phyloP scores from a whole-genome alignment of 2,113 vertebrate species.

The Oncorhynchus kisutch region DNA sequence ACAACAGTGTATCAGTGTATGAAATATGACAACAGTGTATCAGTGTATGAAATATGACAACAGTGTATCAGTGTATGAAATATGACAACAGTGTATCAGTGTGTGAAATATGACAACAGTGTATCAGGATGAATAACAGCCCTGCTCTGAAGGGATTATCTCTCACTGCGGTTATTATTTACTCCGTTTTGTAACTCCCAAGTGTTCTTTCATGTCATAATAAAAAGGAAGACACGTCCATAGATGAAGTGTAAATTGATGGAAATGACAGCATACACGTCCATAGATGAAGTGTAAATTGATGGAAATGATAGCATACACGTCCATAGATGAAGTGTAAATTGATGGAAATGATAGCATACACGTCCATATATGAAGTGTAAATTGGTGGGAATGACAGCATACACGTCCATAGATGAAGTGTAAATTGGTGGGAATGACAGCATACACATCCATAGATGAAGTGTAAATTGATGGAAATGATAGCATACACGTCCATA shows the following conservation, averaged over 20 bases:
- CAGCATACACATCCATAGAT: constrained; percentile 12
- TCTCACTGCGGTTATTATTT: not conserved
- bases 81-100: no score
- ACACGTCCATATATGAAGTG: constrained; percentile 7
- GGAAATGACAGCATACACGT: not conserved
- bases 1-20: no score
- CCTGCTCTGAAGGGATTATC: not conserved
- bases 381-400: not conserved
- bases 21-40: no score
- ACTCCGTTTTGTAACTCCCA: no score
- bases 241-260: constrained; percentile 9
- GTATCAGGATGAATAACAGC: not conserved
- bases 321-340: no score
- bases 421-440: not conserved
- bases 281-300: constrained; percentile 28
- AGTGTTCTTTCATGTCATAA: constrained; percentile 7
- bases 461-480: not conserved
- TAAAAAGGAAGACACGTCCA: constrained; percentile 5
- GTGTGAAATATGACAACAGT: no score
- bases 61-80: no score
- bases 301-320: no score
- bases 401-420: constrained; percentile 15
- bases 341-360: not conserved
- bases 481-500: not conserved
- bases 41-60: no score